These are phyloP conservation scores for Bombus superbus DNA, from an alignment of 1,140 invertebrate species.

Conservation along the genomic window DNA sequence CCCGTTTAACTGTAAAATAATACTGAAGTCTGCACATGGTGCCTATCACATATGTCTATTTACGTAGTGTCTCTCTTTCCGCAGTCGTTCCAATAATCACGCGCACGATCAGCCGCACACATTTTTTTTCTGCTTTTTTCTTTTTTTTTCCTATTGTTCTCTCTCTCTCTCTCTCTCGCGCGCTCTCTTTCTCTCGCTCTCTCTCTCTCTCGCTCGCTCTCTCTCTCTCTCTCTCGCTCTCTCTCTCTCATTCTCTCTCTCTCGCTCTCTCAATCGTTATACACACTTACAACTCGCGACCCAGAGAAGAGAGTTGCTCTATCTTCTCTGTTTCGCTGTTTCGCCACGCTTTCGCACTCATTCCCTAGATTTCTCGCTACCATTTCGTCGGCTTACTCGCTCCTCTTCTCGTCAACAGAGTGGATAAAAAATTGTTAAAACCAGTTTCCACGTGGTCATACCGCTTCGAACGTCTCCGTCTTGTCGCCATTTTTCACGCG, in stretches of 20 bases:
- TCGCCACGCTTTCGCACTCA: slow-evolving; percentile 26
- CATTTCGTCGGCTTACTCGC: slow-evolving; percentile 15
- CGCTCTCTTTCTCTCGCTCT: not conserved
- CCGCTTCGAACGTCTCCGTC: slow-evolving; percentile 15
- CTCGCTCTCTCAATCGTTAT: not conserved
- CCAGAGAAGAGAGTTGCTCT: not conserved
- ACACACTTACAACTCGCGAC: slow-evolving; percentile 32
- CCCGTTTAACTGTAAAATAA: slow-evolving; percentile 80
- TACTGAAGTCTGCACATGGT: slow-evolving; percentile 83
- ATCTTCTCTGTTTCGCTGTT: slow-evolving; percentile 3
- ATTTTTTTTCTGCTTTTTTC: not conserved
- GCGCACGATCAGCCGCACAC: slow-evolving; percentile 50
- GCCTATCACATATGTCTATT: slow-evolving; percentile 82
- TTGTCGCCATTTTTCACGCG: accelerated
- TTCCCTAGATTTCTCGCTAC: slow-evolving; percentile 39
- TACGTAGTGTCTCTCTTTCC: slow-evolving; percentile 56
- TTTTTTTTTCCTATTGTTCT: not conserved
- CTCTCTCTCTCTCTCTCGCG: accelerated
- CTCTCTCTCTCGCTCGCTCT: not conserved
- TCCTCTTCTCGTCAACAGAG: slow-evolving; percentile 69
- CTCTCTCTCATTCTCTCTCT: no score
- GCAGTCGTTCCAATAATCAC: slow-evolving; percentile 64
- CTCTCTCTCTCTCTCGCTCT: no score
- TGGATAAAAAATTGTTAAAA: slow-evolving; percentile 80
- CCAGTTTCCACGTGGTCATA: slow-evolving; percentile 65